phyloP scores from a whole-genome alignment of 2,113 vertebrate genomes.

The Acinonyx jubatus region DNA sequence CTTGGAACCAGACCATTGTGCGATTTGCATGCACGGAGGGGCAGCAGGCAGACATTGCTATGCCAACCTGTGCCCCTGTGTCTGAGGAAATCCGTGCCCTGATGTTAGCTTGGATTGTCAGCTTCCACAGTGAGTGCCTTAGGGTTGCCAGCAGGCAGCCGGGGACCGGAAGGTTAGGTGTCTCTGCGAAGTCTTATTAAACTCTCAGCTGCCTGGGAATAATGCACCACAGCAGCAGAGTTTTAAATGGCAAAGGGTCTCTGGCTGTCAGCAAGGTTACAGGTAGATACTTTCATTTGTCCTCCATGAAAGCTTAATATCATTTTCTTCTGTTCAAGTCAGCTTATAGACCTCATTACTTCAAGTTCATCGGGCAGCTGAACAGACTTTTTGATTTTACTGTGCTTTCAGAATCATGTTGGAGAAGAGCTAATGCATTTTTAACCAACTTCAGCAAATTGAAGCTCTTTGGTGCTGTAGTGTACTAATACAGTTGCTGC shows the following conservation, averaged over 20 bases:
- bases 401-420: not conserved
- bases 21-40: not conserved
- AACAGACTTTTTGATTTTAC: slow-evolving; percentile 47
- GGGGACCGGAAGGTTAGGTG: slow-evolving; percentile 31
- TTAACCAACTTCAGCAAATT: slow-evolving; percentile 48
- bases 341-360: slow-evolving; percentile 69
- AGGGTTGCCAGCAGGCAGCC: slow-evolving; percentile 34
- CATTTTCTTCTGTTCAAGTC: slow-evolving; percentile 69
- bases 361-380: slow-evolving; percentile 36
- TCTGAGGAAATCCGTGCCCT: slow-evolving; percentile 17
- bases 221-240: not conserved
- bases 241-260: slow-evolving; percentile 65
- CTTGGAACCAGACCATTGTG: not conserved
- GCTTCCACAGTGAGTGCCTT: not conserved
- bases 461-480: not conserved
- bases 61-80: not conserved
- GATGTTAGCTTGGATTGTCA: slow-evolving; percentile 58
- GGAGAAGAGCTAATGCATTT: slow-evolving; percentile 58
- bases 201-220: slow-evolving; percentile 39
- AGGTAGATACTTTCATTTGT: slow-evolving; percentile 69
- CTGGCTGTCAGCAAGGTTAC: slow-evolving; percentile 47
- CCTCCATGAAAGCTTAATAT: slow-evolving; percentile 66
- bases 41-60: not conserved
- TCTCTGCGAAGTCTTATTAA: slow-evolving; percentile 59
- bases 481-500: not conserved